These are phyloP conservation scores for Maniola jurtina DNA, from an alignment of 1,140 invertebrate genomes.

Conservation along the genomic window DNA sequence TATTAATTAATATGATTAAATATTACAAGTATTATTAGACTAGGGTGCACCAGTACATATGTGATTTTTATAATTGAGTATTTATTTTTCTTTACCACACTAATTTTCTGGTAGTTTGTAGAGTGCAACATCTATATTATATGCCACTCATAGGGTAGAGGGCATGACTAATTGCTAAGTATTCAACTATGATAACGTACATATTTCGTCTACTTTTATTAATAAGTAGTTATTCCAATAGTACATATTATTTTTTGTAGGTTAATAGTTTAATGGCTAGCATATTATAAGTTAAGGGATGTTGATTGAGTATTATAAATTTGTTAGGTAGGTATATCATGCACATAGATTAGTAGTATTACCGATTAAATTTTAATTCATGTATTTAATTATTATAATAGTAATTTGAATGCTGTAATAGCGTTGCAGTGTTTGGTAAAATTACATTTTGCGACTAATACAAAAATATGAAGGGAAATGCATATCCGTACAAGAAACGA, in stretches of 20 bases:
- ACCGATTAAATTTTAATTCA: conserved; percentile 18
- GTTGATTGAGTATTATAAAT: conserved; percentile 40
- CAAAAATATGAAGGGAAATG: conserved; percentile 19
- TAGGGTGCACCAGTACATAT: conserved; percentile 31
- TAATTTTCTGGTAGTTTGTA: conserved; percentile 16
- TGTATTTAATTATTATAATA: conserved; percentile 11
- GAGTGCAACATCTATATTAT: conserved; percentile 34
- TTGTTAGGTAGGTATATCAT: conserved; percentile 37
- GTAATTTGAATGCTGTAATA: conserved; percentile 25
- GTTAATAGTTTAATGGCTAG: conserved; percentile 37
- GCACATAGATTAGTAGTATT: conserved; percentile 37
- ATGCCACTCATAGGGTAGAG: conserved; percentile 26
- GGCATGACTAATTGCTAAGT: conserved; percentile 37
- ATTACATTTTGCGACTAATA: conserved; percentile 20
- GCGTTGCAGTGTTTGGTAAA: conserved; percentile 22
- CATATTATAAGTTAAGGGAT: conserved; percentile 37
- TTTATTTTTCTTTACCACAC: conserved; percentile 13
- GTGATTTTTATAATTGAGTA: conserved; percentile 14
- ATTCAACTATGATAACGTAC: conserved; percentile 25
- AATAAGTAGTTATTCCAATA: conserved; percentile 33
- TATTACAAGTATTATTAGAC: conserved; percentile 21
- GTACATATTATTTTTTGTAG: conserved; percentile 33
- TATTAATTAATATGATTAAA: conserved; percentile 24
- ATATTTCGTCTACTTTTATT: conserved; percentile 35
- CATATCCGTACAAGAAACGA: conserved; percentile 8